Base-by-base conservation (phyloP, 2,797 vertebrate species). In the Phoeniculus purpureus region DNA sequence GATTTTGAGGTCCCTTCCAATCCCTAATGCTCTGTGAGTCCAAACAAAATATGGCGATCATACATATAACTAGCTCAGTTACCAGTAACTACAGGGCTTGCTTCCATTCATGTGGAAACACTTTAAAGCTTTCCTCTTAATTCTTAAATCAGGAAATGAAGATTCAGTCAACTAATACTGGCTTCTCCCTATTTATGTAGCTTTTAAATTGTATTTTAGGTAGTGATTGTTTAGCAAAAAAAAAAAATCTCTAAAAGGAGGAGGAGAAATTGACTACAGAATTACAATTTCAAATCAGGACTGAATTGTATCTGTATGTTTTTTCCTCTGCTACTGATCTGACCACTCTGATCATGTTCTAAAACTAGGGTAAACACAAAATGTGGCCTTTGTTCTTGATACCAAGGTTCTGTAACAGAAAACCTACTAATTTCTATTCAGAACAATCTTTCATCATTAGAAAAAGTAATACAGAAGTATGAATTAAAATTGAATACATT, bases 351-450 rank as follows among this genome's bases (percentile, higher is more conserved):
- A 89, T 61, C 68, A 26, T 22, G 26, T 75, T 89, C 87, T 92
- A 93, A 93, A 94, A 81, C 92, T 65, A 90, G 66, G 2, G 25
- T 60, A 85, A 94, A 70, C 55, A 89, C 18, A 90, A 81, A 94
- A 74, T 31, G 10, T 9, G 21, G 74, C 47, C 64, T 91, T 87
- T 95, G 67, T 92, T 92, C 66, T 50, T 22, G 50, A 71, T 77
- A 77, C 74, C 74, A 86, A 80, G 61, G 56, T 74, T 82, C 61
- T 72, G 58, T 48, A 75, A 55, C 48, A 89, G 51, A 95, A 94
- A 85, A 59, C 8, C 45, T 68, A 87, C 22, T 15, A 25, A 77
- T 40, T 82, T 74, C 61, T 89, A 48, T 61, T 81, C 37, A 47
- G n/a, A 64, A 87, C 26, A 66, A 75, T 27, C 23, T 80, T 76